A percentile compares a stretch with the other conserved stretches of the same genome.
phyloP scores from a whole-genome alignment of 1,140 invertebrate genomes.

The Pantala flavescens region DNA sequence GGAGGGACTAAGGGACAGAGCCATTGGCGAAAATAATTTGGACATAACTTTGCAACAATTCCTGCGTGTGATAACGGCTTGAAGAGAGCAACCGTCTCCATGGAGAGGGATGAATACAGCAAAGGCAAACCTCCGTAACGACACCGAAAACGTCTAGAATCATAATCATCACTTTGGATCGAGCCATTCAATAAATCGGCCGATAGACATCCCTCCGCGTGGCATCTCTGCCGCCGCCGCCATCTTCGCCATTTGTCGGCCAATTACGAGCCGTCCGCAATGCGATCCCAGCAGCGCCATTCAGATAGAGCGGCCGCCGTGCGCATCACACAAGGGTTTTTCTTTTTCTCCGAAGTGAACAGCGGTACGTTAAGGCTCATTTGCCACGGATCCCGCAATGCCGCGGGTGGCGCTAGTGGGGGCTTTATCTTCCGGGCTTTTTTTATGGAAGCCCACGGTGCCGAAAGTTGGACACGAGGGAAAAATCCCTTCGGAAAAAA shows the following conservation, averaged over 20 bases:
- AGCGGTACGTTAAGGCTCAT: not conserved
- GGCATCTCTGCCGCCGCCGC: not conserved
- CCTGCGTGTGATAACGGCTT: too few relatives aligned
- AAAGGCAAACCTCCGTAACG: too few relatives aligned
- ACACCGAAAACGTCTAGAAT: not conserved
- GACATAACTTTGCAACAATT: too few relatives aligned
- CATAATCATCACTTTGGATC: not conserved
- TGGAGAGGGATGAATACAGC: too few relatives aligned
- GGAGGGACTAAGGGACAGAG: too few relatives aligned
- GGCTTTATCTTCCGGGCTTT: not conserved
- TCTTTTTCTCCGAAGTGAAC: not conserved
- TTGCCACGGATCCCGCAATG: not conserved
- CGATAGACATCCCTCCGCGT: not conserved
- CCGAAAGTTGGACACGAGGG: too few relatives aligned
- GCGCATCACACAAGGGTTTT: not conserved
- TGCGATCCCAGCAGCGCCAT: not conserved
- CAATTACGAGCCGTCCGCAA: slow-evolving; percentile 7
- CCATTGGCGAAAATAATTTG: too few relatives aligned
- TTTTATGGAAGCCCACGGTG: too few relatives aligned
- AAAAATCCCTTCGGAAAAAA: too few relatives aligned
- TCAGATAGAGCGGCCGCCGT: not conserved
- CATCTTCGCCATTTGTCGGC: not conserved
- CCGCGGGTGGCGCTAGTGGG: not conserved
- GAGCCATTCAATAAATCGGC: not conserved
- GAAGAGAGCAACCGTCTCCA: too few relatives aligned